A percentile compares a stretch with the other conserved stretches of the same genome.
Conservation (phyloP, 2,113 vertebrate genomes). For the Peromyscus californicus region DNA sequence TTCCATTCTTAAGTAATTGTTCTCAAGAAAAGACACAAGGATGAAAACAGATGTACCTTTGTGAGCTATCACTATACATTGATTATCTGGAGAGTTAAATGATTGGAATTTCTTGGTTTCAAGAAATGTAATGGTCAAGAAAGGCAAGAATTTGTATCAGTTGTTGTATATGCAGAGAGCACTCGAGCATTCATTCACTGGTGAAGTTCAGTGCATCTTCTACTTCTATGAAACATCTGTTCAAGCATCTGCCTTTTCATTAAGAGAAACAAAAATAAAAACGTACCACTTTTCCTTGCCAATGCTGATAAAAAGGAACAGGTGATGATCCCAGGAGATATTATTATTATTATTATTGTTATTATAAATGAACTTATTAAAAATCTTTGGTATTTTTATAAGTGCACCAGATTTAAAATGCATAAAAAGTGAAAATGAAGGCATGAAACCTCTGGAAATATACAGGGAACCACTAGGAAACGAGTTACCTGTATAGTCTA, state of each 20-base stretch:
- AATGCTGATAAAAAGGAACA: slow-evolving; percentile 75
- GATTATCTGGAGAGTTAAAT: slow-evolving; percentile 41
- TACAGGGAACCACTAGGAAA: neutral
- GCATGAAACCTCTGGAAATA: neutral
- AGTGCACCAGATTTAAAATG: slow-evolving; percentile 59
- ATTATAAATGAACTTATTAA: slow-evolving; percentile 69
- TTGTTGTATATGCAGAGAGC: slow-evolving; percentile 23
- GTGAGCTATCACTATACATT: neutral
- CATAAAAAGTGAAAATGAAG: neutral
- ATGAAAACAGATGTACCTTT: slow-evolving; percentile 6
- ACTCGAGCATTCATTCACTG: slow-evolving; percentile 48
- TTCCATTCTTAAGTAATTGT: neutral
- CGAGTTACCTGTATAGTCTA: neutral
- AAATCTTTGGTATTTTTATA: slow-evolving; percentile 66
- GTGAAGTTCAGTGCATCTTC: slow-evolving; percentile 59
- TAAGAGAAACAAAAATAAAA: slow-evolving; percentile 80
- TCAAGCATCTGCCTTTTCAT: slow-evolving; percentile 77
- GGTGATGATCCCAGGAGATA: slow-evolving; percentile 70
- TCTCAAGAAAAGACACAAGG: slow-evolving; percentile 42
- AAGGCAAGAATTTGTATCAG: neutral
- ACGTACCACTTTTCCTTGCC: slow-evolving; percentile 66
- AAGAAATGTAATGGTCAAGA: slow-evolving; percentile 50
- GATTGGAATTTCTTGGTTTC: slow-evolving; percentile 12
- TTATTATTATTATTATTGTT: slow-evolving; percentile 41
- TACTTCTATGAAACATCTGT: slow-evolving; percentile 77